A percentile compares a stretch with the other conserved stretches of the same genome.
phyloP scores from a whole-genome alignment of 2,888 invertebrate genomes.

The Cremastobaeus sp. region DNA sequence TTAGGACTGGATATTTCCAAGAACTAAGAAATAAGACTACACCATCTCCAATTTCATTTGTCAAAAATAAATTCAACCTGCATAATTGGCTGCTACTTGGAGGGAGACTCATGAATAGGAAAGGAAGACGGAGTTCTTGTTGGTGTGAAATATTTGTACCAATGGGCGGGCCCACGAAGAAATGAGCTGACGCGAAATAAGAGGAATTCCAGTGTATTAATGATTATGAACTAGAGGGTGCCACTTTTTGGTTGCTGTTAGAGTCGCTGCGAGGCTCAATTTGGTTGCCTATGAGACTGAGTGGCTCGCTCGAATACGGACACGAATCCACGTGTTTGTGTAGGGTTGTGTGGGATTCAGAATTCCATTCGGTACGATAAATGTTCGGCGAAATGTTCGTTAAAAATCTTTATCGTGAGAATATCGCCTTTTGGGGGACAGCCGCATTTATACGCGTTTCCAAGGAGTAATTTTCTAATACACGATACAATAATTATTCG shows the following conservation, averaged over 20 bases:
- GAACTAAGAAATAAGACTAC: constrained; percentile 32
- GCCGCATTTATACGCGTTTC: constrained; percentile 37
- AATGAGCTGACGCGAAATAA: constrained; percentile 53
- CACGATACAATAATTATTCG: too few relatives aligned
- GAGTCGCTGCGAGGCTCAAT: constrained; percentile 45
- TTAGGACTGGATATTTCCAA: constrained; percentile 3
- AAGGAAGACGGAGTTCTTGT: constrained; percentile 23
- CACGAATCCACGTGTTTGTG: constrained; percentile 4
- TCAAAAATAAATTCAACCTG: constrained; percentile 53
- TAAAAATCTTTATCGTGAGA: constrained; percentile 51
- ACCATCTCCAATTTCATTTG: constrained; percentile 50
- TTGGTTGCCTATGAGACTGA: constrained; percentile 56
- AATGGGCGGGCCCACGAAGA: constrained; percentile 34
- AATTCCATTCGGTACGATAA: constrained; percentile 25
- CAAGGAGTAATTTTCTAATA: too few relatives aligned
- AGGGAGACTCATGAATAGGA: constrained; percentile 23
- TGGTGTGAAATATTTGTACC: constrained; percentile 52
- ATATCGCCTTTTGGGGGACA: constrained; percentile 13
- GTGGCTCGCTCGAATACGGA: constrained; percentile 28
- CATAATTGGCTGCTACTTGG: constrained; percentile 41
- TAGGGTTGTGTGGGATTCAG: constrained; percentile 2
- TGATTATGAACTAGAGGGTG: constrained; percentile 57
- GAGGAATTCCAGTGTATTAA: constrained; percentile 52
- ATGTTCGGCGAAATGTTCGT: constrained; percentile 40
- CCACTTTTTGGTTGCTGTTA: constrained; percentile 46